Evolutionary conservation across 2,113 vertebrate species (phyloP), one percentile per base, ranked within the genome.

Genomic region (Ceyx cyanopectus): DNA sequence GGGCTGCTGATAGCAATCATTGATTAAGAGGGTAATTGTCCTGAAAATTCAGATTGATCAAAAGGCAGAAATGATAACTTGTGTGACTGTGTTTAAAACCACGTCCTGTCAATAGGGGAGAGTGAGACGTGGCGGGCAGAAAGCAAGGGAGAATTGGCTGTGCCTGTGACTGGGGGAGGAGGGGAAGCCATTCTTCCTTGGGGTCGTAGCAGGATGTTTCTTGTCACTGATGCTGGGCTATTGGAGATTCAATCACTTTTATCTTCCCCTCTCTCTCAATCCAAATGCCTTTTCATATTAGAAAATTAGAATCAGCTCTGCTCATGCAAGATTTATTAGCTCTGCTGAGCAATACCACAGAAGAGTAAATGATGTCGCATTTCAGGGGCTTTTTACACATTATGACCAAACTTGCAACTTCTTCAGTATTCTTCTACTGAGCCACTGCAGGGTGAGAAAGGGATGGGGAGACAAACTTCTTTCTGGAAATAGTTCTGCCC

Each of bases 301-400:
- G 97, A 98, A 98, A 98, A 98, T 98, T 98, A 98, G 97, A 98
- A 97, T 98, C 95, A 94, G 97, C 97, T 97, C 97, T 98, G 96
- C 97, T 98, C 98, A 98, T 98, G 97, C 97, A 98, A 98, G 97
- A 98, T 98, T 98, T 98, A 98, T 98, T 98, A 98, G 98, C 97
- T 97, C 97, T 98, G 97, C 97, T 97, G 96, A 98, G 96, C 97
- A 97, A 97, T 98, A 93, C 73, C 97, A 97, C 96, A 92, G 75
- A 97, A 97, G 97, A 97, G 97, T 98, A 98, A 98, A 98, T 98
- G 98, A 98, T 98, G 97, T 97, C 95, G 97, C 96, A 90, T 98
- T 98, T 97, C 97, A 97, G 96, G 96, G 96, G 97, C 94, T 97
- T 98, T 97, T 97, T 97, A 97, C 96, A 96, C 96, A 92, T 97